Evolutionary conservation across 1,140 invertebrate genomes (phyloP), one percentile per base, ranked within the genome.

Genomic region (Drosophila mauritiana): DNA sequence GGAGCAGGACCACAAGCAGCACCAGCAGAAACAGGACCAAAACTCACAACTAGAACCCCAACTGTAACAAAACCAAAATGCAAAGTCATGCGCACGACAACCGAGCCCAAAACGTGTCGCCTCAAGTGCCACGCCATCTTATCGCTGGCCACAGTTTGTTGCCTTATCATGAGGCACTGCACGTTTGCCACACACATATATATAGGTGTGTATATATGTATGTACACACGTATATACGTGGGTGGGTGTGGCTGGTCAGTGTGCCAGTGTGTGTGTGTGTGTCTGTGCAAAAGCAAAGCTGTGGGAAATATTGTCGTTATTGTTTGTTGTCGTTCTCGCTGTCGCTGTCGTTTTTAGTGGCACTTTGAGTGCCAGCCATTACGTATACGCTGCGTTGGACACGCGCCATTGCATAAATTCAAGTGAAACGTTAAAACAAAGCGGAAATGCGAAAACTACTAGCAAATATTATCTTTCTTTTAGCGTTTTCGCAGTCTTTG

Each of bases 361-460:
- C 64, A 79, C 84, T 86, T 89, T 89, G 76, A 89, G 83, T 83
- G 76, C 72, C 69, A 61, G 70, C 72, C 75, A 86, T 86, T 86
- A 88, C 82, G 82, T 85, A 88, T 86, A 83, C 84, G 83, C 79
- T 82, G 83, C 83, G 75, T 86, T 86, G 82, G 82, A 86, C 84
- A 85, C 82, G 83, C 83, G 82, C 82, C 82, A 83, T 83, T 86
- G 82, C 82, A 85, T 88, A 88, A 88, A 88, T 85, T 85, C 82
- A 88, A 85, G 82, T 88, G 84, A 86, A 78, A 88, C 85, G 84
- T 86, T 85, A 86, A 86, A 86, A 88, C 83, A 86, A 88, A 86
- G 76, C 82, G 82, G 82, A 86, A 86, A 88, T 86, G 79, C 83
- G 83, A 79, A 75, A 79, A 76, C 73, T 85, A 79, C 77, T 80